Evolutionary conservation across 2,113 vertebrate species (phyloP).

Genomic region (Otis tarda): DNA sequence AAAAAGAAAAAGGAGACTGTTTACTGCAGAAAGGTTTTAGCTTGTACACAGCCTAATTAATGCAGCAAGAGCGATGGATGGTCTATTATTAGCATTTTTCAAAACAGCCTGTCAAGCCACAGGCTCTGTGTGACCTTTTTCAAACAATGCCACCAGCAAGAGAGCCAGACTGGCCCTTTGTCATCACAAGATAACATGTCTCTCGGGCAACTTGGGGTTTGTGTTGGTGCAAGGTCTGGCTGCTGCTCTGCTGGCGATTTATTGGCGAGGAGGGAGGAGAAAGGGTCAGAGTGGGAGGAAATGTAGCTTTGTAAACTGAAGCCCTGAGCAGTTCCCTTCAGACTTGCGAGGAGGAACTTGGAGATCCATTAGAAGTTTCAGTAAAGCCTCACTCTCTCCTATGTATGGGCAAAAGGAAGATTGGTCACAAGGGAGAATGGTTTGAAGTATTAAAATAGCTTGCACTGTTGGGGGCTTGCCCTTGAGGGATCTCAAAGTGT

Average conservation of each 20-base stretch:
- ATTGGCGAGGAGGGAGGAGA: neutral
- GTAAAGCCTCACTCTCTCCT: neutral
- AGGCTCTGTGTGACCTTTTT: conserved; percentile 55
- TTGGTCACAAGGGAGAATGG: neutral
- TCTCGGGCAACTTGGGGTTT: neutral
- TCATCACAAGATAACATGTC: neutral
- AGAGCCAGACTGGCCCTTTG: conserved; percentile 40
- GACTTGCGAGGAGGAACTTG: neutral
- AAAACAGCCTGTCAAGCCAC: conserved; percentile 27
- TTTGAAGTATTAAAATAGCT: conserved; percentile 42
- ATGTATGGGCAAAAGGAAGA: neutral
- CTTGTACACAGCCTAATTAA: neutral
- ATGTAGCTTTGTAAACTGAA: neutral
- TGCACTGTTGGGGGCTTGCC: neutral
- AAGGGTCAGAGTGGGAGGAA: neutral
- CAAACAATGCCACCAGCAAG: conserved; percentile 30
- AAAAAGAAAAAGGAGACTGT: neutral
- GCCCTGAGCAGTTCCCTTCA: neutral
- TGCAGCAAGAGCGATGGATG: neutral
- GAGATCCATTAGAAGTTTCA: neutral
- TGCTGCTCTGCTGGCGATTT: neutral
- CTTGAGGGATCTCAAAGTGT: neutral
- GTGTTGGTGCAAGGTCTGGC: neutral
- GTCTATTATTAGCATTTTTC: conserved; percentile 46
- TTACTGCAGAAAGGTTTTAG: neutral